These are phyloP conservation scores for Pheosia tremula DNA, from an alignment of 2,888 invertebrate species.

Conservation along the genomic window DNA sequence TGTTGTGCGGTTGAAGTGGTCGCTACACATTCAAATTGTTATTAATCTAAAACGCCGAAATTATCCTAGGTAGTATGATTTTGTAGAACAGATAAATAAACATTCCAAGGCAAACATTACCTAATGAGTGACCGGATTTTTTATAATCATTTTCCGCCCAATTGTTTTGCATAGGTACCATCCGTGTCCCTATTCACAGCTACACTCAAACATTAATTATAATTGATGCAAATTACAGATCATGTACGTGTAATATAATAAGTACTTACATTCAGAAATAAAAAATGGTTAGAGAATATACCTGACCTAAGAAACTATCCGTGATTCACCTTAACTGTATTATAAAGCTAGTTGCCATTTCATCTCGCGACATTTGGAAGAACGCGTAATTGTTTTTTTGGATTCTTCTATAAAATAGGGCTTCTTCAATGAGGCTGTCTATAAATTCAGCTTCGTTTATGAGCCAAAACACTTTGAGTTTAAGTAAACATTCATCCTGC, in stretches of 20 bases:
- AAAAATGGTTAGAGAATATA: slow-evolving; percentile 36
- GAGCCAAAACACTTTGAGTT: too few relatives aligned
- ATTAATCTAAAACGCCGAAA: too few relatives aligned
- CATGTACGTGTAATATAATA: slow-evolving; percentile 18
- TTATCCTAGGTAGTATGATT: too few relatives aligned
- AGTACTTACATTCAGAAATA: slow-evolving; percentile 25
- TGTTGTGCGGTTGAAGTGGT: too few relatives aligned
- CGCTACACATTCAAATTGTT: too few relatives aligned
- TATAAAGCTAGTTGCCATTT: slow-evolving; percentile 50
- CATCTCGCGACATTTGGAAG: slow-evolving; percentile 47
- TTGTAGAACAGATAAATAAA: not conserved
- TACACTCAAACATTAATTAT: slow-evolving; percentile 28
- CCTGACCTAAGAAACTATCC: slow-evolving; percentile 18
- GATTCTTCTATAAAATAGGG: slow-evolving; percentile 1
- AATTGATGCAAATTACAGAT: slow-evolving; percentile 39
- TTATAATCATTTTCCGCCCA: slow-evolving; percentile 50
- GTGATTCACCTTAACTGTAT: slow-evolving; percentile 52
- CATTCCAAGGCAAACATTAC: slow-evolving; percentile 18
- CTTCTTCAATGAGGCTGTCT: not conserved
- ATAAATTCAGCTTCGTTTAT: not conserved
- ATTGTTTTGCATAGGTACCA: slow-evolving; percentile 40
- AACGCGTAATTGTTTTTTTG: slow-evolving; percentile 23
- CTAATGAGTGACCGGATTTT: slow-evolving; percentile 49
- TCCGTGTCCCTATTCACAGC: slow-evolving; percentile 57
- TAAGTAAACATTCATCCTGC: not conserved